phyloP scores from a whole-genome alignment of 2,797 vertebrate genomes.

The Ciconia nigra region DNA sequence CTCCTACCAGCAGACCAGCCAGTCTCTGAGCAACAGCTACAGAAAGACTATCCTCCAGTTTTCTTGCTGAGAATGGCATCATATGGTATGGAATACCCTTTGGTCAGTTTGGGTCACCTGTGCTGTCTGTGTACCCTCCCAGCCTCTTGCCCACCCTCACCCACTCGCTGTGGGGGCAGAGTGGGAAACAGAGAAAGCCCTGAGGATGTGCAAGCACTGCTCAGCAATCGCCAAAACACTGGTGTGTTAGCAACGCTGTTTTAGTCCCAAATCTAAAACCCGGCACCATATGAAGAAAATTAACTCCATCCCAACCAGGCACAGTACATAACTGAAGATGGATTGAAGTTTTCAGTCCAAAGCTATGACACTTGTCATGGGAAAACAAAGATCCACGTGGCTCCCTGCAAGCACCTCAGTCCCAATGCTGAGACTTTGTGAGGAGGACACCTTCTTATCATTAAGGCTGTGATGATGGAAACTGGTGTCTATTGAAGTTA shows the following conservation, averaged over 20 bases:
- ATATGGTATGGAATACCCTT: neutral
- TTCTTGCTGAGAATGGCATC: neutral
- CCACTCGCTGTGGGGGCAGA: rapidly evolving
- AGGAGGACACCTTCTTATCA: neutral
- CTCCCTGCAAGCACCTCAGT: neutral
- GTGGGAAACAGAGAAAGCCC: neutral
- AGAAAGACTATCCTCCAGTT: neutral
- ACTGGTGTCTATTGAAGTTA: neutral
- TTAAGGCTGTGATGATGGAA: neutral
- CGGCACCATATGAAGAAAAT: neutral
- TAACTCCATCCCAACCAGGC: neutral
- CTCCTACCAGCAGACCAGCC: neutral
- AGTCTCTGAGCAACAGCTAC: neutral
- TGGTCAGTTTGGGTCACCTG: neutral
- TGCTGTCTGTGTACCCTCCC: neutral
- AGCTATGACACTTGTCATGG: neutral
- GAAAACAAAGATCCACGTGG: neutral
- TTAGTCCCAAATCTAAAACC: neutral
- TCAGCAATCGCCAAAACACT: neutral
- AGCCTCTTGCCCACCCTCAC: neutral
- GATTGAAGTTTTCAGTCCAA: neutral
- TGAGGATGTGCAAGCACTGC: neutral
- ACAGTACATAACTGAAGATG: neutral
- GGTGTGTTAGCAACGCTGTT: neutral
- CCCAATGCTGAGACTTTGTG: neutral